Evolutionary conservation across 2,797 vertebrate genomes (phyloP).

Genomic region (Lagocephalus sceleratus): DNA sequence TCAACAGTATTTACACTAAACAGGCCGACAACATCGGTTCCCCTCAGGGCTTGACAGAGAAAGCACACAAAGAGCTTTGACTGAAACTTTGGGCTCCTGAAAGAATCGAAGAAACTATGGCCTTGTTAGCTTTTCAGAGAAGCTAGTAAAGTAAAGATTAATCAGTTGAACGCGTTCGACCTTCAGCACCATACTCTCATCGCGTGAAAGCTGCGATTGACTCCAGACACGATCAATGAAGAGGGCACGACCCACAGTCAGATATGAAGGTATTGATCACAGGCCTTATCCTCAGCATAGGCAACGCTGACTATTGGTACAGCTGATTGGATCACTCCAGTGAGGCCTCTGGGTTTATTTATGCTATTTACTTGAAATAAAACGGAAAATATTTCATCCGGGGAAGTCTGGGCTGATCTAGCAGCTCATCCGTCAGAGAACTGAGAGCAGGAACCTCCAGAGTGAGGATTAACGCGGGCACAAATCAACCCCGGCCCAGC

Average conservation of each 20-base stretch:
- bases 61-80: too few species aligned
- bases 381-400: not conserved
- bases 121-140: too few species aligned
- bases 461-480: slow-evolving; percentile 20
- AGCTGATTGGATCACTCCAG: slow-evolving; percentile 30
- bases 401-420: not conserved
- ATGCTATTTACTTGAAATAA: not conserved
- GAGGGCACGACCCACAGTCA: slow-evolving; percentile 14
- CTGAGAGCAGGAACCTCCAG: slow-evolving; percentile 13
- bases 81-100: too few species aligned
- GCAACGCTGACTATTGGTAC: slow-evolving; percentile 41
- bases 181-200: too few species aligned
- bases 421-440: not conserved
- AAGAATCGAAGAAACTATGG: too few species aligned
- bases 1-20: too few species aligned
- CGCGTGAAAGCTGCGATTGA: too few species aligned
- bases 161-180: too few species aligned
- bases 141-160: too few species aligned
- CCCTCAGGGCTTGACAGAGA: too few species aligned
- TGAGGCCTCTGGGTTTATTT: slow-evolving; percentile 6
- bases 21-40: too few species aligned
- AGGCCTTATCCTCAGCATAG: slow-evolving; percentile 26
- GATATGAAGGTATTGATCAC: slow-evolving; percentile 41
- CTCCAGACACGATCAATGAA: slow-evolving; percentile 40
- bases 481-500: slow-evolving; percentile 11